These are phyloP conservation scores for Drosophila paramelanica DNA, from an alignment of 2,888 invertebrate genomes.

Conservation along the genomic window DNA sequence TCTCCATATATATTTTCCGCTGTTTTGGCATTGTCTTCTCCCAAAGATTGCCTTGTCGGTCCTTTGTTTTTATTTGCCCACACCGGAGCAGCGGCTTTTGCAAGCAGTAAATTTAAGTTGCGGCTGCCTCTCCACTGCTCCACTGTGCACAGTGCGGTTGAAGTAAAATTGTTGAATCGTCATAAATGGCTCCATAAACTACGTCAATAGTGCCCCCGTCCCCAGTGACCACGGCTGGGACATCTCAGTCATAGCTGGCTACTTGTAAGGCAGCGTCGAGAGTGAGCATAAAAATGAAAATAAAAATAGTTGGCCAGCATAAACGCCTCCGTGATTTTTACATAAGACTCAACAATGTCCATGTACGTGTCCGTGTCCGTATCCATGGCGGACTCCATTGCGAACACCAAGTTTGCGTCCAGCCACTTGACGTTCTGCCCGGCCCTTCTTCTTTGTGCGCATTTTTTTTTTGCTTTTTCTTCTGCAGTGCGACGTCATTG, in stretches of 20 bases:
- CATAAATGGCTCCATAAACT: slow-evolving; percentile 81
- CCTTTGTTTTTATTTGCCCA: slow-evolving; percentile 77
- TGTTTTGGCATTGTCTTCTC: slow-evolving; percentile 75
- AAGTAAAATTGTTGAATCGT: slow-evolving; percentile 82
- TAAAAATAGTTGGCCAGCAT: slow-evolving; percentile 78
- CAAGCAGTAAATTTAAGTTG: slow-evolving; percentile 79
- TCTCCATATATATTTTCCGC: slow-evolving; percentile 53
- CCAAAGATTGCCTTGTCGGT: slow-evolving; percentile 39
- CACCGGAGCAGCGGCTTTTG: slow-evolving; percentile 67
- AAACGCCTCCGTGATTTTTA: slow-evolving; percentile 80
- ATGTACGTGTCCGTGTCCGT: slow-evolving; percentile 17
- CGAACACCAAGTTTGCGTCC: slow-evolving; percentile 25
- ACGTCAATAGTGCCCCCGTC: slow-evolving; percentile 67
- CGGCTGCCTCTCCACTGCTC: slow-evolving; percentile 31
- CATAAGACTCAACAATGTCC: slow-evolving; percentile 54
- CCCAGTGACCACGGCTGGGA: slow-evolving; percentile 25
- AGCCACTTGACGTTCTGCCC: slow-evolving; percentile 37
- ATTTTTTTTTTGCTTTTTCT: slow-evolving; percentile 54
- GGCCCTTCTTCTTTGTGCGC: slow-evolving; percentile 17
- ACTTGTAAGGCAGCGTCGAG: slow-evolving; percentile 58
- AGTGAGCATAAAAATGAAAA: slow-evolving; percentile 70
- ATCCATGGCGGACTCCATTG: slow-evolving; percentile 11
- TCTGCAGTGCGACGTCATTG: slow-evolving; percentile 76
- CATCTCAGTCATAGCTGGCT: slow-evolving; percentile 50
- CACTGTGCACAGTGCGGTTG: slow-evolving; percentile 71